phyloP scores from a whole-genome alignment of 2,888 invertebrate species.

The Drosophila anceps region DNA sequence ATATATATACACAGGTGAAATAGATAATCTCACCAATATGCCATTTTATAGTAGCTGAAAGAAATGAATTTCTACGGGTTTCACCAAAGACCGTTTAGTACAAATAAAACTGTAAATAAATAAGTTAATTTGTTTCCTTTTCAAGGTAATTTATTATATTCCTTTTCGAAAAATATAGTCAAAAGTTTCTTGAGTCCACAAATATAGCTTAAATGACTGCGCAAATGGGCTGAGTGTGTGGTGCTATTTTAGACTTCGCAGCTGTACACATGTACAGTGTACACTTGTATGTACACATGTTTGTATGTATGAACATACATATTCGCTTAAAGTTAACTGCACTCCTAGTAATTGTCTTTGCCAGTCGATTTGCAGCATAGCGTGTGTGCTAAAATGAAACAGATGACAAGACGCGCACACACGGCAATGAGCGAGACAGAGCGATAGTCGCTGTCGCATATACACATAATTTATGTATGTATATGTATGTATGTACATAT shows the following conservation, averaged over 20 bases:
- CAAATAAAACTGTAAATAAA: background rate
- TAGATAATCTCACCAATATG: background rate
- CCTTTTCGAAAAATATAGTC: background rate
- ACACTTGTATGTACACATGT: background rate
- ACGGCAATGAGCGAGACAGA: slow-evolving; percentile 5
- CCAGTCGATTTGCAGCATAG: background rate
- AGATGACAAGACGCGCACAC: background rate
- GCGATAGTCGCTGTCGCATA: background rate
- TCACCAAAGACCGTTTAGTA: background rate
- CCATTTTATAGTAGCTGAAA: background rate
- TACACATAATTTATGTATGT: background rate
- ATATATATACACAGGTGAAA: background rate
- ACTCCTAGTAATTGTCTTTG: background rate
- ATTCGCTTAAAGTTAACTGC: background rate
- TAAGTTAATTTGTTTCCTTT: background rate
- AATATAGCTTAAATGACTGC: background rate
- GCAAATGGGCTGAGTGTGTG: background rate
- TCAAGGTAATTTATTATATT: background rate
- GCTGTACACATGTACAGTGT: background rate
- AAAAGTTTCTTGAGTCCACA: background rate
- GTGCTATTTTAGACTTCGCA: background rate
- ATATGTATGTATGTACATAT: background rate
- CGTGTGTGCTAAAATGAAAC: background rate
- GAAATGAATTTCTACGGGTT: background rate
- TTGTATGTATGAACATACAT: background rate